A percentile compares a stretch with the other conserved stretches of the same genome.
phyloP scores from a whole-genome alignment of 2,888 invertebrate species.

The Oegoconia quadripuncta region DNA sequence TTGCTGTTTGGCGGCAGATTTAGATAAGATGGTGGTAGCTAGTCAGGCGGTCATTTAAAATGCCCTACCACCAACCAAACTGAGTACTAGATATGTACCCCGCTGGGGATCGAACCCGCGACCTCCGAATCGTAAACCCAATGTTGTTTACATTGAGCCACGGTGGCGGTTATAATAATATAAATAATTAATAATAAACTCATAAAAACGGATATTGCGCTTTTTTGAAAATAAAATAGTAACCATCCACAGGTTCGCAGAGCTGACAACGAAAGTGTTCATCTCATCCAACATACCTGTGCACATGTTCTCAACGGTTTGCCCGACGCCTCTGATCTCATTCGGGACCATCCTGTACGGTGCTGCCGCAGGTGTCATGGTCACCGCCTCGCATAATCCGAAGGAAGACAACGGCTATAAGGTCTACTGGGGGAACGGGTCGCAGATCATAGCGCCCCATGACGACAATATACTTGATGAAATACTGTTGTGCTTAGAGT shows the following conservation, averaged over 20 bases:
- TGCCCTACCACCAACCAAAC: too few relatives aligned
- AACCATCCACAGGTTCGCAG: constrained; percentile 90
- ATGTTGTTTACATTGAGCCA: too few relatives aligned
- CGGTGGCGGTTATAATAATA: too few relatives aligned
- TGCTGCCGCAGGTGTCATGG: constrained; percentile 93
- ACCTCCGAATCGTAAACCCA: too few relatives aligned
- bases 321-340: constrained; percentile 96
- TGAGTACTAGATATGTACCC: too few relatives aligned
- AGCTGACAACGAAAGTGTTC: constrained; percentile 92
- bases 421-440: constrained; percentile 97
- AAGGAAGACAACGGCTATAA: constrained; percentile 98
- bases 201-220: too few relatives aligned
- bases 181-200: too few relatives aligned
- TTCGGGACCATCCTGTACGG: constrained; percentile 87
- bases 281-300: constrained; percentile 87
- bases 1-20: too few relatives aligned
- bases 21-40: too few relatives aligned
- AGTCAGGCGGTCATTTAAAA: too few relatives aligned
- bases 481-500: constrained; percentile 86
- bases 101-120: too few relatives aligned
- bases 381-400: constrained; percentile 97
- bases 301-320: constrained; percentile 87
- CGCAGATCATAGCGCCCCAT: constrained; percentile 96
- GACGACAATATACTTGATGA: constrained; percentile 91
- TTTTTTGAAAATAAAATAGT: too few relatives aligned